Conservation (phyloP, 2,113 vertebrate species). For the Otolemur garnettii region DNA sequence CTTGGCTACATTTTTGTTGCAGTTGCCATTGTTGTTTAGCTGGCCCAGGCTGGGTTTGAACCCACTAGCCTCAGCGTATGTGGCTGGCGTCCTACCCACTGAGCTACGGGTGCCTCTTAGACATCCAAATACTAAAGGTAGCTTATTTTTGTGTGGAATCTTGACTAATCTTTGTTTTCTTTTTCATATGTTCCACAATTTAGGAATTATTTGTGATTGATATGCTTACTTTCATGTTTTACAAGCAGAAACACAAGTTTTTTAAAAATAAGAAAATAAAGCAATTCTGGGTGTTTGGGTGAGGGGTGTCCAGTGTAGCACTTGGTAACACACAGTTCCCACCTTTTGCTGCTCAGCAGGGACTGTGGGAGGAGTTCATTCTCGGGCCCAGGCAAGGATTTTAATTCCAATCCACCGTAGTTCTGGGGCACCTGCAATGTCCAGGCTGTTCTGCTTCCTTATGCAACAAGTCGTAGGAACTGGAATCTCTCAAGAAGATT, state of each 20-base stretch:
- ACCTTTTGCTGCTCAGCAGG: not conserved
- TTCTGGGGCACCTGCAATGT: not conserved
- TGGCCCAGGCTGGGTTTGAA: too few species aligned
- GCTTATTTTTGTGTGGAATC: not conserved
- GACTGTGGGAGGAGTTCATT: not conserved
- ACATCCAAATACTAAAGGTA: not conserved
- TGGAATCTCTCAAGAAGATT: not conserved
- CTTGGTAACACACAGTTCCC: not conserved
- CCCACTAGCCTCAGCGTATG: too few species aligned
- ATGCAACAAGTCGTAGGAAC: not conserved
- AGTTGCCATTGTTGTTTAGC: too few species aligned
- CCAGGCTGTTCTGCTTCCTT: too few species aligned
- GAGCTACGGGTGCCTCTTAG: too few species aligned
- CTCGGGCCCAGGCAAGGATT: not conserved
- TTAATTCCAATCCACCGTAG: not conserved
- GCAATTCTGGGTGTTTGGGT: not conserved
- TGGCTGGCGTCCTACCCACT: too few species aligned
- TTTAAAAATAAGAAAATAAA: not conserved
- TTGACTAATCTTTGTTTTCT: not conserved
- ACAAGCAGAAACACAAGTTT: not conserved
- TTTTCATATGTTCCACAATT: not conserved
- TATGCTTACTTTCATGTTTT: not conserved
- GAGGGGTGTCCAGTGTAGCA: too few species aligned
- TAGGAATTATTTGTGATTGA: conserved; percentile 9
- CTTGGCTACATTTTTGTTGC: too few species aligned